Conservation (phyloP, 2,113 vertebrate genomes). For the Thalassarche chlororhynchos region DNA sequence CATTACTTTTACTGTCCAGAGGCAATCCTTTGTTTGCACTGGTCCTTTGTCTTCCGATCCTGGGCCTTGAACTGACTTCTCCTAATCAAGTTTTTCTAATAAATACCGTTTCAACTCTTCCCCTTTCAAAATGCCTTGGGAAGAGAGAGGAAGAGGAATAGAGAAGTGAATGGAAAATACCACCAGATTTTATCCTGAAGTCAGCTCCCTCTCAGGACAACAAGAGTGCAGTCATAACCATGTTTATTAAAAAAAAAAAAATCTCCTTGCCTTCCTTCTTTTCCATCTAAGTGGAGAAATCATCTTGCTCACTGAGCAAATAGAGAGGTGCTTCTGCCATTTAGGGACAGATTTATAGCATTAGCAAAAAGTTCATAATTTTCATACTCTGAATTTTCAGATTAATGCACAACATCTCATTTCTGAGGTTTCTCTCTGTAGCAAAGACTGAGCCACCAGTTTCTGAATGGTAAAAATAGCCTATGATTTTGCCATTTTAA, state of each 20-base stretch:
- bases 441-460: neutral
- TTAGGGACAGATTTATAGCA: neutral
- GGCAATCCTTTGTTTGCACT: neutral
- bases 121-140: neutral
- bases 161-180: neutral
- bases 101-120: neutral
- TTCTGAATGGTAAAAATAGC: neutral
- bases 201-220: neutral
- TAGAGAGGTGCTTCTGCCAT: neutral
- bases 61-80: neutral
- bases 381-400: neutral
- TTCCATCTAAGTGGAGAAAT: neutral
- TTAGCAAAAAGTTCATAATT: slow-evolving; percentile 9
- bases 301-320: neutral
- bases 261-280: neutral
- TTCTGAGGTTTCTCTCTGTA: neutral
- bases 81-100: neutral
- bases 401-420: neutral
- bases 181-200: neutral
- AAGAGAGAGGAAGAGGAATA: neutral
- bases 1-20: neutral
- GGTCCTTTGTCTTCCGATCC: neutral
- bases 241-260: neutral
- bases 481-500: neutral
- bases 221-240: neutral